These are phyloP conservation scores for Tricholauxania praeusta DNA, from an alignment of 2,888 invertebrate genomes.

Conservation along the genomic window DNA sequence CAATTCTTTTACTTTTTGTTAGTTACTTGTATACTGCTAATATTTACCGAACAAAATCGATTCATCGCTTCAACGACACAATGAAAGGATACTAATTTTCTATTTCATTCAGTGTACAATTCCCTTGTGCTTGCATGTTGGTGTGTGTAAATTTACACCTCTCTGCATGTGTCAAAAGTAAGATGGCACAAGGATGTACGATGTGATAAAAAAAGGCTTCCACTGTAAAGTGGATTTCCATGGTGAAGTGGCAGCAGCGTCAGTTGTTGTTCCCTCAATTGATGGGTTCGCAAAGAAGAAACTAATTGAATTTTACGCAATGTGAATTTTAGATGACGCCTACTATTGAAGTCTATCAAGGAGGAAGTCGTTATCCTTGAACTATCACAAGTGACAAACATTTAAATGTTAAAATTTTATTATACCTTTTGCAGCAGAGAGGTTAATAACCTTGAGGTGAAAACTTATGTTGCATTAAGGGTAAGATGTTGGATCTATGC, in stretches of 20 bases:
- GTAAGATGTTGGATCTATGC: too few species aligned
- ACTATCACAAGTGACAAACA: too few species aligned
- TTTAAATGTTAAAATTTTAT: too few species aligned
- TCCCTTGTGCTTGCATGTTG: neutral
- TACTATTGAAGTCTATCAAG: too few species aligned
- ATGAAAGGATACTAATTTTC: neutral
- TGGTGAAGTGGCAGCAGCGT: too few species aligned
- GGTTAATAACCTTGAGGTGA: too few species aligned
- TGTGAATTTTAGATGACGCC: neutral
- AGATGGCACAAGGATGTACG: constrained; percentile 1
- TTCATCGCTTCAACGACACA: neutral
- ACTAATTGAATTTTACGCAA: constrained; percentile 21
- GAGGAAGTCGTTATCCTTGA: too few species aligned
- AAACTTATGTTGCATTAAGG: too few species aligned
- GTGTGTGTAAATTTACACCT: constrained; percentile 17
- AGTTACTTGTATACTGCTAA: neutral
- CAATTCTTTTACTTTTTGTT: too few species aligned
- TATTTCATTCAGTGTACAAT: neutral
- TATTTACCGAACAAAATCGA: neutral
- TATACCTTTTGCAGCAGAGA: too few species aligned
- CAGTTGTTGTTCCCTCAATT: too few species aligned
- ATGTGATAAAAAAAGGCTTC: neutral
- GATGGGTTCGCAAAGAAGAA: neutral
- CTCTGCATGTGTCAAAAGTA: constrained; percentile 8
- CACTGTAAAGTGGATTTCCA: neutral